Evolutionary conservation across 2,113 vertebrate species (phyloP).

Genomic region (Carlito syrichta): DNA sequence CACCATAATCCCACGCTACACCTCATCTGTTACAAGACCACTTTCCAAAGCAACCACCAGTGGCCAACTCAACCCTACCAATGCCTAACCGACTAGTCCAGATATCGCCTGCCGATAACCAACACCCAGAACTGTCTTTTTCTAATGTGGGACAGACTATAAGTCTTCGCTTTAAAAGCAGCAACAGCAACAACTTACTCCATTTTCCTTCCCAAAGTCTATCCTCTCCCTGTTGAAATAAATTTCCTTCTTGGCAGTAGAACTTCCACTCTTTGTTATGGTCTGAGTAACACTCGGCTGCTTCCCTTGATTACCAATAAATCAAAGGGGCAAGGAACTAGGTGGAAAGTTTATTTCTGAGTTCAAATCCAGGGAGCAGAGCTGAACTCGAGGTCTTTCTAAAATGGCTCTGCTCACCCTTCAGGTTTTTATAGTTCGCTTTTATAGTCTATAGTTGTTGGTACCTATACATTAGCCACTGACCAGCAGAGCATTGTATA

Average conservation of each 20-base stretch:
- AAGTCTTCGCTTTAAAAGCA: not conserved
- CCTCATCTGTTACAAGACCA: not conserved
- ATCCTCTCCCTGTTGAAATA: not conserved
- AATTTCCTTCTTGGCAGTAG: not conserved
- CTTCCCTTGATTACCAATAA: too few species aligned
- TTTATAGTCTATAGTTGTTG: too few species aligned
- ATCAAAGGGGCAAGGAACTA: too few species aligned
- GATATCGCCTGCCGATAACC: not conserved
- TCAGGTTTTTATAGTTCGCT: too few species aligned
- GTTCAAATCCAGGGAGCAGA: too few species aligned
- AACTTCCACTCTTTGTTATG: not conserved
- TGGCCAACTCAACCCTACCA: not conserved
- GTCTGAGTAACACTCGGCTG: too few species aligned
- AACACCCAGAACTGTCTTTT: not conserved
- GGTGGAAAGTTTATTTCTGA: too few species aligned
- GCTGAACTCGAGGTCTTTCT: too few species aligned
- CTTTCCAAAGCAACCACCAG: not conserved
- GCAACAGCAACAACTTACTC: not conserved
- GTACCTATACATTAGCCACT: too few species aligned
- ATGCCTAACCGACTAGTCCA: not conserved
- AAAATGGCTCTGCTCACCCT: too few species aligned
- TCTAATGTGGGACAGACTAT: not conserved
- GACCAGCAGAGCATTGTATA: too few species aligned
- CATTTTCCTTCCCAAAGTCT: not conserved
- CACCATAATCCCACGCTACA: too few species aligned